Evolutionary conservation across 2,888 invertebrate genomes (phyloP).

Genomic region (Agonopterix arenella): DNA sequence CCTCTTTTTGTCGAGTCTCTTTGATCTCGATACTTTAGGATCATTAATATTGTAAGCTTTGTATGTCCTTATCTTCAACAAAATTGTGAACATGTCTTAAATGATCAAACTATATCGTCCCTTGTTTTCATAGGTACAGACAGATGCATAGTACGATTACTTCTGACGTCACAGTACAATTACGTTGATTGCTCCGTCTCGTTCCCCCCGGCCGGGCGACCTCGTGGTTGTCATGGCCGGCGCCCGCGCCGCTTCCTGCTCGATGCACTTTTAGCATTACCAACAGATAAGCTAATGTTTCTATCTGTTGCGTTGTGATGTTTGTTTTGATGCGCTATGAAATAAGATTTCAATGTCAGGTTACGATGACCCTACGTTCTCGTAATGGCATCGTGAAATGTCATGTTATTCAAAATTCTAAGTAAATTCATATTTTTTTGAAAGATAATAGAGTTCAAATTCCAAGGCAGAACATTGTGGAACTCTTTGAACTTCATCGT

Average conservation of each 20-base stretch:
- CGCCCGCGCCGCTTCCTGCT: constrained; percentile 21
- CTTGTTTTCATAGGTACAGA: background rate
- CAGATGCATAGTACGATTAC: constrained; percentile 1
- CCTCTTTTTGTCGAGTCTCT: too few species aligned
- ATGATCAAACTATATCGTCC: background rate
- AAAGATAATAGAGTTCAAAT: too few species aligned
- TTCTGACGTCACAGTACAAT: constrained; percentile 7
- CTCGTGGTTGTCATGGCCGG: constrained; percentile 18
- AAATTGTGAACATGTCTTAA: constrained; percentile 1
- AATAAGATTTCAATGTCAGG: too few species aligned
- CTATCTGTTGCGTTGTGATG: too few species aligned
- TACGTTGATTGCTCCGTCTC: constrained; percentile 3
- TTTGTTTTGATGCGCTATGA: too few species aligned
- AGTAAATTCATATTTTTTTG: too few species aligned
- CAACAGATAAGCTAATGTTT: too few species aligned
- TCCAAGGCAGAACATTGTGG: too few species aligned
- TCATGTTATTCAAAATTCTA: too few species aligned
- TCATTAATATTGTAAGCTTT: background rate
- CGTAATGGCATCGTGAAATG: too few species aligned
- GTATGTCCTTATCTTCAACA: background rate
- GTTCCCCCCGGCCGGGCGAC: constrained; percentile 12
- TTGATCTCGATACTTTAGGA: background rate
- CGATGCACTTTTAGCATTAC: constrained; percentile 4
- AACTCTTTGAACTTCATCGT: too few species aligned
- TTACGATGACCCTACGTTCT: too few species aligned